phyloP scores from a whole-genome alignment of 2,797 vertebrate genomes.

The Cyprinella venusta region DNA sequence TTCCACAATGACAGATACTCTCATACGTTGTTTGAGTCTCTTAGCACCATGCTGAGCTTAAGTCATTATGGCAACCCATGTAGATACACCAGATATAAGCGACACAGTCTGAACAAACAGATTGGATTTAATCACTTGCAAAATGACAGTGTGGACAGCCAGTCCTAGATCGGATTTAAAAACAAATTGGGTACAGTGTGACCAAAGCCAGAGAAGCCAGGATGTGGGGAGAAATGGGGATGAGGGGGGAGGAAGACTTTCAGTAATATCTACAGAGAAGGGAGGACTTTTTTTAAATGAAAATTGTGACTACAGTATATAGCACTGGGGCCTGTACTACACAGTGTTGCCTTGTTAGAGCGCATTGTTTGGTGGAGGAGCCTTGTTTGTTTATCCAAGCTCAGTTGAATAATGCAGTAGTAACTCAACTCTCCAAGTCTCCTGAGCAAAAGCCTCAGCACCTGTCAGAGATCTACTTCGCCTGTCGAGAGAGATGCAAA shows the following conservation, averaged over 20 bases:
- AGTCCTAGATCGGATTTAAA: not conserved
- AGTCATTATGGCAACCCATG: constrained; percentile 17
- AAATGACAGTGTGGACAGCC: not conserved
- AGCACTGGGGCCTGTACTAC: constrained; percentile 43
- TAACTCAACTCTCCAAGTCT: constrained; percentile 77
- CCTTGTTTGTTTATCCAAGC: constrained; percentile 79
- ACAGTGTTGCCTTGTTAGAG: constrained; percentile 67
- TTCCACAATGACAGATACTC: not conserved
- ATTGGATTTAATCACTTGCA: not conserved
- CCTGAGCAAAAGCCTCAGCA: constrained; percentile 79
- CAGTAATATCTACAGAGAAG: constrained; percentile 6
- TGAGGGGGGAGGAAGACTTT: not conserved
- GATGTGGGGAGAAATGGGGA: not conserved
- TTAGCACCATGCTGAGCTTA: constrained; percentile 1
- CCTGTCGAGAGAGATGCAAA: constrained; percentile 77
- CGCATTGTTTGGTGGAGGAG: constrained; percentile 70
- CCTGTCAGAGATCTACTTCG: constrained; percentile 79
- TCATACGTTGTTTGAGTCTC: not conserved
- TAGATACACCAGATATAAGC: constrained; percentile 2
- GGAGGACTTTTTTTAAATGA: constrained; percentile 11
- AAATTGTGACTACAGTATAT: constrained; percentile 21
- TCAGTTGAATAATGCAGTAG: constrained; percentile 82
- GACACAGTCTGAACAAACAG: not conserved
- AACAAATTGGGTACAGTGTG: not conserved
- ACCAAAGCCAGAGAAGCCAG: not conserved